Evolutionary conservation across 2,888 invertebrate genomes (phyloP), one percentile per base, ranked within the genome.

Genomic region (Drosophila pseudotalamancana): DNA sequence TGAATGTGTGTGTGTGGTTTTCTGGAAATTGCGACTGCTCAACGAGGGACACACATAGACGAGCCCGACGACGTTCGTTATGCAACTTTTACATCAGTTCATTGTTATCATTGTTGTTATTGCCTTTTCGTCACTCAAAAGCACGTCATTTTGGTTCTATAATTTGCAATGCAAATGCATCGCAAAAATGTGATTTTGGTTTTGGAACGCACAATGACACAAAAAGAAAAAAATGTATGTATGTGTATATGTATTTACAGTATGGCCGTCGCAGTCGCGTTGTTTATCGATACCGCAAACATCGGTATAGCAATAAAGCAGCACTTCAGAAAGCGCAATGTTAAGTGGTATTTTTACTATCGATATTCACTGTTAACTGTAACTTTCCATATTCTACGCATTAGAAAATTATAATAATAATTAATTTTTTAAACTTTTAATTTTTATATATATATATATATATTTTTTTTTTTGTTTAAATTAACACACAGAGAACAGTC

Each of bases 1-100:
- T 46, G 42, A 25, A 43, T 34, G 43, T 50, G 16, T 45, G 43
- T 48, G 54, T 79, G 74, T 74, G 65, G 62, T 72, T 82, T 86
- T 84, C 87, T 84, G 84, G 83, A 86, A 84, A 86, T 72, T 83
- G 76, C 82, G 80, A 83, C 79, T 72, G 77, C 53, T 64, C 53
- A 48, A 54, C 64, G 59, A 60, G 69, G 57, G 55, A 72, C 72
- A 64, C 65, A 73, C 72, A 72, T 61, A 73, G 59, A 78, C 77
- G 77, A 70, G 66, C 77, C 57, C 74, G 72, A 76, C 72, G 67
- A 72, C 70, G 73, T 69, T 64, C 70, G 82, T 84, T 84, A 86
- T 81, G 83, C 87, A 83, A 86, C 78, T 81, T 68, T 43, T 51
- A 67, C 59, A 69, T 84, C 67, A 81, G 66, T 81, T 84, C 84